Evolutionary conservation across 2,113 vertebrate genomes (phyloP).

Genomic region (Phrynocephalus versicolor): DNA sequence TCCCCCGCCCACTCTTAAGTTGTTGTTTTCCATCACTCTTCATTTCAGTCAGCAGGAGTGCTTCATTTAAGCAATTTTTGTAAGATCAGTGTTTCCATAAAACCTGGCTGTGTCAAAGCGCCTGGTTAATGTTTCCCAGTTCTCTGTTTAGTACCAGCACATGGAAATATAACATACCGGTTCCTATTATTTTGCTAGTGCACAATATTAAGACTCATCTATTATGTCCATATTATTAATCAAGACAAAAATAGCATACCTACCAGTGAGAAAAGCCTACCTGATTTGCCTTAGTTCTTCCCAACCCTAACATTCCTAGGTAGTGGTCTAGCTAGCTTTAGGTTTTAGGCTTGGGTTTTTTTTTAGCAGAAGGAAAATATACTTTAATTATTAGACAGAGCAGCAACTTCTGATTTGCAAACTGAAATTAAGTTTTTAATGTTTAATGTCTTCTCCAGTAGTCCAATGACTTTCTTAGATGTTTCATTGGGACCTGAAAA

Average conservation of each 20-base stretch:
- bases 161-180: background rate
- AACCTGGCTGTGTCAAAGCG: background rate
- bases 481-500: background rate
- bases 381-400: background rate
- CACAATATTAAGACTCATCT: background rate
- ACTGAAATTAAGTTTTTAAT: slow-evolving; percentile 58
- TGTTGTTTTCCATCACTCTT: slow-evolving; percentile 70
- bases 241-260: too few relatives aligned
- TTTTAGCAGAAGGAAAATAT: background rate
- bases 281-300: background rate
- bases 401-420: slow-evolving; percentile 1
- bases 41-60: slow-evolving; percentile 55
- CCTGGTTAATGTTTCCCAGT: background rate
- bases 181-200: background rate
- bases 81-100: background rate
- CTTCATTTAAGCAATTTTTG: slow-evolving; percentile 44
- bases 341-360: too few relatives aligned
- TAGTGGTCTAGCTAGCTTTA: too few relatives aligned
- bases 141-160: background rate
- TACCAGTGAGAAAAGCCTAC: background rate
- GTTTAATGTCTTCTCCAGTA: slow-evolving; percentile 6
- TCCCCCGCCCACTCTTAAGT: slow-evolving; percentile 49
- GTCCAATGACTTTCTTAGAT: background rate
- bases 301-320: background rate
- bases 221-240: background rate